Evolutionary conservation across 2,797 vertebrate species (phyloP).

Genomic region (Enteromius argenteus): DNA sequence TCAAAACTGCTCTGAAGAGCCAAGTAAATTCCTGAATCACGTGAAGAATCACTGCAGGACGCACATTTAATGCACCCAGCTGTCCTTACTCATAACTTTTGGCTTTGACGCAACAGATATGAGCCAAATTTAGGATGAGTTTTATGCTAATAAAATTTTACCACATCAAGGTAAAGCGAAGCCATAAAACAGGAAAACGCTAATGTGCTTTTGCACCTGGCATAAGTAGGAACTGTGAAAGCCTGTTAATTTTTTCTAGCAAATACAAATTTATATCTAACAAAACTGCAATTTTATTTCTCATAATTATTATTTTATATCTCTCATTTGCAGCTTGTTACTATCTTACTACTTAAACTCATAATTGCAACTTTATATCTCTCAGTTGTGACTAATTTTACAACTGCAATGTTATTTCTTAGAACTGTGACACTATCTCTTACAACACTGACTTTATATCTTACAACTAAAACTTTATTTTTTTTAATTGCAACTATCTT

Average conservation of each 20-base stretch:
- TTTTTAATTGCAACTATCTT: not conserved
- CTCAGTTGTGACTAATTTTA: not conserved
- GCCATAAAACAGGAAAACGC: not conserved
- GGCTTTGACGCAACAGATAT: not conserved
- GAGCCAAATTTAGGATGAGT: not conserved
- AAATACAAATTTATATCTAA: not conserved
- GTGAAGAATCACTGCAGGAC: not conserved
- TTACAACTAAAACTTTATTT: not conserved
- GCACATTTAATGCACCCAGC: not conserved
- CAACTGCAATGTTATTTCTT: not conserved
- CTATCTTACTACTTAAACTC: not conserved
- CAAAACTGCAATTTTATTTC: not conserved
- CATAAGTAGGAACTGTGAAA: not conserved
- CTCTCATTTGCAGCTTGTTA: not conserved
- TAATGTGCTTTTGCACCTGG: not conserved
- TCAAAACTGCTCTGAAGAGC: not conserved
- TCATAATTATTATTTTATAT: no score
- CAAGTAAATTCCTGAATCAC: slow-evolving; percentile 2
- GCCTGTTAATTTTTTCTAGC: not conserved
- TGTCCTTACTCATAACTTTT: slow-evolving; percentile 24
- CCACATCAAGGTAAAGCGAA: not conserved
- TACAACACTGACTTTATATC: not conserved
- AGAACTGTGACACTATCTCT: not conserved
- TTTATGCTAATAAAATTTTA: slow-evolving; percentile 1
- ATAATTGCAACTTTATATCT: not conserved